Evolutionary conservation across 2,113 vertebrate genomes (phyloP).

Genomic region (Cettia cetti): DNA sequence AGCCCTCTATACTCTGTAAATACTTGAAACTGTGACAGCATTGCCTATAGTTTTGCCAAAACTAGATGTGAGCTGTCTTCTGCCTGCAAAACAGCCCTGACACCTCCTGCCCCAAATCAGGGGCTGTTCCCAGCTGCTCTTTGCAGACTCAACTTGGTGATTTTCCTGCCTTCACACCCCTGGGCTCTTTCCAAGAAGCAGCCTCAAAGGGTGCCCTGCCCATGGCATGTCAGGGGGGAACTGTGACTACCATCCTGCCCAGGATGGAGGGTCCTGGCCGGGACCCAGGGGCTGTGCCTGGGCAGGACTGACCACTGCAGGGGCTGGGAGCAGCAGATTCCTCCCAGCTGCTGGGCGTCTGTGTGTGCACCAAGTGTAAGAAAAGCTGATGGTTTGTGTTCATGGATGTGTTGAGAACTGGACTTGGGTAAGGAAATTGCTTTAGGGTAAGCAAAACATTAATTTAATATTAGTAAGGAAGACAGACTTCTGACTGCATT

Average conservation of each 20-base stretch:
- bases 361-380: neutral
- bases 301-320: accelerated
- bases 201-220: neutral
- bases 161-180: neutral
- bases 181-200: neutral
- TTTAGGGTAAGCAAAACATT: neutral
- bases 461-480: neutral
- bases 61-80: neutral
- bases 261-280: neutral
- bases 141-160: neutral
- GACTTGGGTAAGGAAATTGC: neutral
- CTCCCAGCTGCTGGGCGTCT: neutral
- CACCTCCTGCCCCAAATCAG: neutral
- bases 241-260: neutral
- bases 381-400: neutral
- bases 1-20: neutral
- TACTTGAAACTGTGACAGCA: neutral
- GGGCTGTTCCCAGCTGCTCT: neutral
- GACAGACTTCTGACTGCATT: neutral
- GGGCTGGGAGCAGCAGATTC: neutral
- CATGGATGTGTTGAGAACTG: neutral
- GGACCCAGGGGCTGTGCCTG: neutral
- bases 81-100: neutral
- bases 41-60: neutral
- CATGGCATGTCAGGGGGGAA: accelerated